Evolutionary conservation across 2,888 invertebrate genomes (phyloP).

Genomic region (Pheosia tremula): DNA sequence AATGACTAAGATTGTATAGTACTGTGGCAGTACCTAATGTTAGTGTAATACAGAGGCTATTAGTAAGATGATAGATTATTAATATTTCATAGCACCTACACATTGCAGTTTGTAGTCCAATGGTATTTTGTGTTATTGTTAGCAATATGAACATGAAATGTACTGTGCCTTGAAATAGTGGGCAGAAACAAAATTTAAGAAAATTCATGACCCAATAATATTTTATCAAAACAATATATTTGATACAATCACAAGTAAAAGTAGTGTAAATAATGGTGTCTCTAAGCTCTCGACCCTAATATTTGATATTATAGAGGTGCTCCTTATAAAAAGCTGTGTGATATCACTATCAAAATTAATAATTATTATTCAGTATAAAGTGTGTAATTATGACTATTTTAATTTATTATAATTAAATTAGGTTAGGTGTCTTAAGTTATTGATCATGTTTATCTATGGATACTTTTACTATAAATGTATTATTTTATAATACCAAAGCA

Average conservation of each 20-base stretch:
- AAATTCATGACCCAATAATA: conserved; percentile 26
- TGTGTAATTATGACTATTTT: conserved; percentile 13
- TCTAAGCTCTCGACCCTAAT: conserved; percentile 10
- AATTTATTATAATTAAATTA: conserved; percentile 21
- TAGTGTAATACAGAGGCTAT: conserved; percentile 41
- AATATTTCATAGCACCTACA: conserved; percentile 22
- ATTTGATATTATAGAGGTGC: conserved; percentile 32
- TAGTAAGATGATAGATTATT: conserved; percentile 20
- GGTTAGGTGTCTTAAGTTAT: conserved; percentile 27
- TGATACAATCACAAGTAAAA: conserved; percentile 49
- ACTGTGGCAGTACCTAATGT: conserved; percentile 35
- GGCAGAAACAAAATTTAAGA: conserved; percentile 40
- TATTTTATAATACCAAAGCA: conserved; percentile 43
- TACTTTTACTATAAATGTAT: conserved; percentile 18
- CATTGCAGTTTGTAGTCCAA: conserved; percentile 25
- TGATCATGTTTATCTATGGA: conserved; percentile 19
- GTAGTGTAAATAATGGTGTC: conserved; percentile 10
- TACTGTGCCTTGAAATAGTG: conserved; percentile 53
- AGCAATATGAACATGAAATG: conserved; percentile 30
- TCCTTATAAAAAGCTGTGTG: conserved; percentile 22
- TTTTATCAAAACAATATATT: conserved; percentile 61
- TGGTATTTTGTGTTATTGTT: conserved; percentile 22
- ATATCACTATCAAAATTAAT: conserved; percentile 17
- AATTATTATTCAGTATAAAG: conserved; percentile 10
- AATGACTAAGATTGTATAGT: conserved; percentile 41